Conservation (phyloP, 2,888 invertebrate genomes). For the Homarus gammarus region DNA sequence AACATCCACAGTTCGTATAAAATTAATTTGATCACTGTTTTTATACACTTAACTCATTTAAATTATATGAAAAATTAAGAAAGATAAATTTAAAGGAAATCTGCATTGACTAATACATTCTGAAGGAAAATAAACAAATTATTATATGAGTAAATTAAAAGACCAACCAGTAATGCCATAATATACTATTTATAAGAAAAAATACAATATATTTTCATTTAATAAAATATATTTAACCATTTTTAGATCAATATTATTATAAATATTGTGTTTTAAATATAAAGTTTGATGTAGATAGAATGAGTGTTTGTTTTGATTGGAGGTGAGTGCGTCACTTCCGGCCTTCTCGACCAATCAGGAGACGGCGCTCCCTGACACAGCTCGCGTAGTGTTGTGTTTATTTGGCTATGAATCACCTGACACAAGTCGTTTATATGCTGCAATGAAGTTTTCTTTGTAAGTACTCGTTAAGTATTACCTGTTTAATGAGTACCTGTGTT, state of each 20-base stretch:
- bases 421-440: not conserved
- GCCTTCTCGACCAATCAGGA: not conserved
- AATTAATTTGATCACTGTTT: not conserved
- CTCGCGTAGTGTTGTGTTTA: not conserved
- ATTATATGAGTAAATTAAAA: too few species aligned
- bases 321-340: conserved; percentile 6
- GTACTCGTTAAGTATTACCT: too few species aligned
- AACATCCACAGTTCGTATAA: not conserved
- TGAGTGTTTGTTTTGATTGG: conserved; percentile 45
- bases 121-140: too few species aligned
- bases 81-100: not conserved
- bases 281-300: conserved; percentile 6
- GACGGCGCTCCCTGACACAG: not conserved
- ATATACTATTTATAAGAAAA: too few species aligned
- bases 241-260: not conserved
- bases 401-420: not conserved
- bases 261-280: not conserved
- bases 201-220: conserved; percentile 6
- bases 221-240: not conserved
- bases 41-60: not conserved
- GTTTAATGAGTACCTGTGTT: too few species aligned
- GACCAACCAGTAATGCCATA: too few species aligned
- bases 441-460: not conserved
- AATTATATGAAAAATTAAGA: not conserved
- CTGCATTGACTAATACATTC: not conserved